These are phyloP conservation scores for Stenotaenia linearis DNA, from an alignment of 2,888 invertebrate species.

Conservation along the genomic window DNA sequence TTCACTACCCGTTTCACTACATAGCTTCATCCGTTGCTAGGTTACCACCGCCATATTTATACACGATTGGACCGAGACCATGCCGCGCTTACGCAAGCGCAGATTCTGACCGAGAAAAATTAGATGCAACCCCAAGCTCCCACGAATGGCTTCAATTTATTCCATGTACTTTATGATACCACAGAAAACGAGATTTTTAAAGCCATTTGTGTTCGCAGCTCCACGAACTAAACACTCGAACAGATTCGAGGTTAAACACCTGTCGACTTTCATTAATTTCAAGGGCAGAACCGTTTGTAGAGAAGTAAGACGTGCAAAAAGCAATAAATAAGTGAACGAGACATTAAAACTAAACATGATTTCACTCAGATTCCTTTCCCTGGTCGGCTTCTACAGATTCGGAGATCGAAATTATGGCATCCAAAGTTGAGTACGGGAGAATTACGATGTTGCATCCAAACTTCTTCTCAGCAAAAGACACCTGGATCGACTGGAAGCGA, in stretches of 20 bases:
- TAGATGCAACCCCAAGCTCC: neutral
- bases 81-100: no score
- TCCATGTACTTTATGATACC: neutral
- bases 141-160: neutral
- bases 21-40: conserved; percentile 17
- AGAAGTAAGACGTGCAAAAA: neutral
- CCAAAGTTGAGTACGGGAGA: neutral
- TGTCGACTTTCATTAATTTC: neutral
- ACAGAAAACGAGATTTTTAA: neutral
- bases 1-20: no score
- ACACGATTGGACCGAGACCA: no score
- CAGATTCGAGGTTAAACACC: neutral
- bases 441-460: neutral
- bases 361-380: neutral
- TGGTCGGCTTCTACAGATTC: neutral
- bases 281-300: neutral
- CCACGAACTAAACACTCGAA: neutral
- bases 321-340: neutral
- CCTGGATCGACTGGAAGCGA: neutral
- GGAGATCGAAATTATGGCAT: neutral
- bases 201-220: neutral
- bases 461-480: neutral
- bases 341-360: neutral
- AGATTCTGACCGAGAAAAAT: no score
- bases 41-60: neutral